phyloP scores from a whole-genome alignment of 2,888 invertebrate genomes.

The Aethes cnicana region DNA sequence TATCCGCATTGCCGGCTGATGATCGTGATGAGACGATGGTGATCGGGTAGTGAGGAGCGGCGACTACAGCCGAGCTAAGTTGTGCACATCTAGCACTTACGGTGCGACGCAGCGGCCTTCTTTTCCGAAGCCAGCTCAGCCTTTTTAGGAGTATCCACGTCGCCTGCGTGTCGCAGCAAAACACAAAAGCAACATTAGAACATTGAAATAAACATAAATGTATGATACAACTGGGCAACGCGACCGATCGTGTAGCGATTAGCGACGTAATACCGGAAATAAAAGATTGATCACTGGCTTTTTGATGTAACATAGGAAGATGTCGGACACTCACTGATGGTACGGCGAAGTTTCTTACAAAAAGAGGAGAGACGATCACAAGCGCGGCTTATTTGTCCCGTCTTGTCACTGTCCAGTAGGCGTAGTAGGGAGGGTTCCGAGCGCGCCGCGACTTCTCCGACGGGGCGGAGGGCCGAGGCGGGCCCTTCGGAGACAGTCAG shows the following conservation, averaged over 20 bases:
- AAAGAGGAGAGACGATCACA: constrained; percentile 73
- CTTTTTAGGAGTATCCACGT: constrained; percentile 81
- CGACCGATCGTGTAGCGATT: constrained; percentile 6
- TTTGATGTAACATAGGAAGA: constrained; percentile 18
- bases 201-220: constrained; percentile 58
- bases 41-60: constrained; percentile 22
- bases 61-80: constrained; percentile 44
- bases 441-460: constrained; percentile 64
- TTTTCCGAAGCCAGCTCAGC: constrained; percentile 76
- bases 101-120: constrained; percentile 75
- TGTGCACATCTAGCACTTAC: constrained; percentile 80
- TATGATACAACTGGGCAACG: constrained; percentile 39
- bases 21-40: constrained; percentile 7
- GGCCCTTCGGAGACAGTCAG: constrained; percentile 70
- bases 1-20: constrained; percentile 19
- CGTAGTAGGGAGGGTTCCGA: constrained; percentile 73
- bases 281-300: constrained; percentile 18
- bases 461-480: constrained; percentile 62
- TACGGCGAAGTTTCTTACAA: constrained; percentile 78
- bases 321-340: constrained; percentile 71
- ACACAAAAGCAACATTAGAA: constrained; percentile 81
- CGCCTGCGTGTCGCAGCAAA: constrained; percentile 75
- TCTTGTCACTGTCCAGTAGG: constrained; percentile 70
- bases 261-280: constrained; percentile 16
- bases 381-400: constrained; percentile 70